phyloP scores from a whole-genome alignment of 1,140 invertebrate genomes.

The Steinernema feltiae region DNA sequence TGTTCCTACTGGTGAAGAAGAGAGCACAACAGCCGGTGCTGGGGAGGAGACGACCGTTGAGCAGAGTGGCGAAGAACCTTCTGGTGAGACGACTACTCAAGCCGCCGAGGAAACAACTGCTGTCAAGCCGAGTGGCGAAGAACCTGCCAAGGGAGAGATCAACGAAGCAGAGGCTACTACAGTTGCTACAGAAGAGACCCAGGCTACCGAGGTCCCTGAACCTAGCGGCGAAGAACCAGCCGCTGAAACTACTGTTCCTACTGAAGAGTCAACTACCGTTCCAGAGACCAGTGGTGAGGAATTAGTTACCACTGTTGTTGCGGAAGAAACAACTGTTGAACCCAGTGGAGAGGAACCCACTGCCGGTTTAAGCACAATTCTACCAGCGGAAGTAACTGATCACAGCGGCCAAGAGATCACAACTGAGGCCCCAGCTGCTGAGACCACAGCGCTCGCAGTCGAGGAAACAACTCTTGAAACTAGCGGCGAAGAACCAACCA shows the following conservation, averaged over 20 bases:
- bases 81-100: neutral
- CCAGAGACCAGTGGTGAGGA: neutral
- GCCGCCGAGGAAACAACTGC: conserved; percentile 17
- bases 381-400: conserved; percentile 3
- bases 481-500: conserved; percentile 24
- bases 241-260: neutral
- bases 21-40: conserved; percentile 6
- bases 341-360: conserved; percentile 21
- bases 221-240: neutral
- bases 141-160: neutral
- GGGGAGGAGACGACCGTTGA: no score
- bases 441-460: conserved; percentile 12
- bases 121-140: neutral
- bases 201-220: neutral
- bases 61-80: no score
- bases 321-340: conserved; percentile 12
- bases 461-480: conserved; percentile 7
- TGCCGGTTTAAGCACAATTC: neutral
- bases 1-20: conserved; percentile 26
- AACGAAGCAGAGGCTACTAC: neutral
- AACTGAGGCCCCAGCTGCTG: conserved; percentile 5
- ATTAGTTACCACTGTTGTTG: neutral
- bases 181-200: neutral
- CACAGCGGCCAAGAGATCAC: conserved; percentile 15
- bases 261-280: neutral